These are phyloP conservation scores for Ptychochromis oligacanthus DNA, from an alignment of 2,113 vertebrate species.

Conservation along the genomic window DNA sequence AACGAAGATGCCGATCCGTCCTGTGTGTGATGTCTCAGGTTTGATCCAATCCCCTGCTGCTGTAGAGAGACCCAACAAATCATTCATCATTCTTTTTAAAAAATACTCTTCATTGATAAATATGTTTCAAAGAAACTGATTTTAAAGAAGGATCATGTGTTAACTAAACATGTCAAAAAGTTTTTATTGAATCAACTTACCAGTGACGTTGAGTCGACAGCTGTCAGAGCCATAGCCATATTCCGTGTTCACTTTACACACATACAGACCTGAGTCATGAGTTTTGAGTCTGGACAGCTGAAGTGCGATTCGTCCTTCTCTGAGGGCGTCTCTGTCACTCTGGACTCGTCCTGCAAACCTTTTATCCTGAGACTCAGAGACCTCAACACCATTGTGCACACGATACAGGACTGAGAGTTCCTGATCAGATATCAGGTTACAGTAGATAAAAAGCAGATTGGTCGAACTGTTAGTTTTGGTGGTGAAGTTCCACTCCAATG, in stretches of 20 bases:
- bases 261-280: background rate
- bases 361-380: background rate
- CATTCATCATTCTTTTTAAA: background rate
- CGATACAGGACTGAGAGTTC: background rate
- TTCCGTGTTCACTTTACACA: background rate
- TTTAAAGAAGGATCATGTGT: background rate
- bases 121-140: background rate
- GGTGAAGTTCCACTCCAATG: background rate
- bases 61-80: background rate
- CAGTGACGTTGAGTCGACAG: background rate
- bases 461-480: background rate
- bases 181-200: background rate
- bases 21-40: background rate
- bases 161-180: background rate
- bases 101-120: background rate
- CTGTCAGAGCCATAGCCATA: background rate
- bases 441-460: background rate
- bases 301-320: background rate
- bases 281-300: background rate
- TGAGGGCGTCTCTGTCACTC: background rate
- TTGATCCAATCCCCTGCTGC: background rate
- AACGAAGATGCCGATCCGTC: background rate
- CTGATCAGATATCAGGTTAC: background rate
- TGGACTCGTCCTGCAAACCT: constrained; percentile 13
- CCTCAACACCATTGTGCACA: background rate